Evolutionary conservation across 2,888 invertebrate genomes (phyloP), one percentile per base, ranked within the genome.

Genomic region (Lasioglossum figueresi): DNA sequence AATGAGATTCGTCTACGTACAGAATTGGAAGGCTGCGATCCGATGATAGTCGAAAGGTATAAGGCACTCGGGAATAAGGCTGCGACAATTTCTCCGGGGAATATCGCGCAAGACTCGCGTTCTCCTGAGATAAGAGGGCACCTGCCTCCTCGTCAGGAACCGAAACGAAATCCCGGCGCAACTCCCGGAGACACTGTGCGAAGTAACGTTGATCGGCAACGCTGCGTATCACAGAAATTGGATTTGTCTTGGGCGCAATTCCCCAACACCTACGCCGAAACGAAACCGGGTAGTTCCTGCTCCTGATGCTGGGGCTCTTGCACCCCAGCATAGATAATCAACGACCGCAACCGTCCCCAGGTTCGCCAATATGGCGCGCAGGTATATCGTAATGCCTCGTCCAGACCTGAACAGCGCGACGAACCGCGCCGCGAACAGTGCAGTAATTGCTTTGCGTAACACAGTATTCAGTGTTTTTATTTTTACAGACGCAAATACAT

Each of bases 1-100:
- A 91, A 90, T 86, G 90, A 90, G 89, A 91, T 90, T 90, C 89
- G 87, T 89, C 89, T 91, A 77, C 76, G 85, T 86, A 86, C 73
- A 81, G 80, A 91, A 91, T 91, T 91, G 91, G 89, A 88, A 87
- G 85, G 75, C 86, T 89, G 84, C 87, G 86, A 90, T 90, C 91
- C 89, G 83, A 87, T 86, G 87, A 87, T 91, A 90, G 89, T 83
- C 88, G 88, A 87, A 86, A 89, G 88, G 83, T 91, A 88, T 86
- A 89, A 91, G 89, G 75, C 90, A 84, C 82, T 82, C 70, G 91
- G 91, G 89, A 89, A 83, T 88, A 85, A 89, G 85, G 86, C 88
- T 82, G 87, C 87, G 87, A 91, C 91, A 88, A 91, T 90, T 90
- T 90, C 91, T 91, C 87, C 75, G 56, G 85, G 87, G 90, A 86